A percentile compares a stretch with the other conserved stretches of the same genome.
Conservation (phyloP, 2,797 vertebrate species). For the Chelonia mydas region DNA sequence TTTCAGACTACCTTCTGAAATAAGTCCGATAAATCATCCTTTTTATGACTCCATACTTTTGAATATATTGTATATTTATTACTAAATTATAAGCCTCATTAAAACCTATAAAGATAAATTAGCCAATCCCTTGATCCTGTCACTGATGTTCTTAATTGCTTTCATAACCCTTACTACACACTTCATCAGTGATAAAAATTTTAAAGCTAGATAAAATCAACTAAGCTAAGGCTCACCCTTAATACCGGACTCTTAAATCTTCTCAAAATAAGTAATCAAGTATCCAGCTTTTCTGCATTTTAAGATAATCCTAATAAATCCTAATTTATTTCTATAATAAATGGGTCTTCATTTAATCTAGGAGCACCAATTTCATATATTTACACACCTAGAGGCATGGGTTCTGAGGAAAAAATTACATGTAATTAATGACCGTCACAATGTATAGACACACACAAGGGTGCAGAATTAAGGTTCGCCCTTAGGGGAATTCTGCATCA, state of each 20-base stretch:
- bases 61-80: conserved; percentile 72
- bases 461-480: neutral
- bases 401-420: neutral
- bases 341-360: neutral
- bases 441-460: neutral
- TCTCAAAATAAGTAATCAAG: conserved; percentile 42
- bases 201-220: conserved; percentile 74
- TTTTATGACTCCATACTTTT: conserved; percentile 52
- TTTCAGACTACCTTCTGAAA: conserved; percentile 43
- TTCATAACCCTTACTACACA: conserved; percentile 67
- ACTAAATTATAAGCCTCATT: conserved; percentile 73
- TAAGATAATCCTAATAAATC: conserved; percentile 61
- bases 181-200: conserved; percentile 60
- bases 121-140: conserved; percentile 70
- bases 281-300: conserved; percentile 9
- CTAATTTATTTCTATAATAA: neutral
- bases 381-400: neutral
- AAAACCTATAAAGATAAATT: conserved; percentile 77
- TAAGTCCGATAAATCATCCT: conserved; percentile 68
- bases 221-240: conserved; percentile 40
- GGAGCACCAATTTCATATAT: neutral
- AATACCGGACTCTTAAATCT: conserved; percentile 13
- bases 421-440: neutral
- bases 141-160: conserved; percentile 73
- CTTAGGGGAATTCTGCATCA: no score